Evolutionary conservation across 1,140 invertebrate genomes (phyloP).

Genomic region (Drosophila funebris): DNA sequence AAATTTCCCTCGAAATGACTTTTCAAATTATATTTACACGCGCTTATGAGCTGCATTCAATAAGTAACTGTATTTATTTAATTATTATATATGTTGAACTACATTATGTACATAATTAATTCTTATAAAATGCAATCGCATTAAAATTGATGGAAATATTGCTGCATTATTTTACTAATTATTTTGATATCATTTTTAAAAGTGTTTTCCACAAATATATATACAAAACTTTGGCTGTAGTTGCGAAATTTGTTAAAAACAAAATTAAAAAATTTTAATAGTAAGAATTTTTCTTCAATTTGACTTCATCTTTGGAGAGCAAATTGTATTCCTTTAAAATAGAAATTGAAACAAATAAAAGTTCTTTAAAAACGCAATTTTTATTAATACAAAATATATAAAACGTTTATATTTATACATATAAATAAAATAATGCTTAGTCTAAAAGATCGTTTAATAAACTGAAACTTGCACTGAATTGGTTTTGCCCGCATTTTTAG

Average conservation of each 20-base stretch:
- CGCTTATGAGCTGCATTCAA: constrained; percentile 57
- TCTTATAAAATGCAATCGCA: constrained; percentile 16
- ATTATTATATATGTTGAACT: constrained; percentile 34
- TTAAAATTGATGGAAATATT: constrained; percentile 22
- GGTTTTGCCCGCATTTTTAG: constrained; percentile 46
- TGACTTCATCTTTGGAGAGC: background rate
- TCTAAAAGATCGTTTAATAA: constrained; percentile 70
- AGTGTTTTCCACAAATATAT: constrained; percentile 26
- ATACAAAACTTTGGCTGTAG: constrained; percentile 49
- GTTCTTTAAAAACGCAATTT: constrained; percentile 74
- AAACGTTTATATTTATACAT: constrained; percentile 72
- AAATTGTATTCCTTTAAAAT: background rate
- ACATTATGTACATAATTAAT: constrained; percentile 60
- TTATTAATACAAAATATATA: constrained; percentile 82
- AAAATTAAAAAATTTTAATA: constrained; percentile 13
- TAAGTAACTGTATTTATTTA: constrained; percentile 45
- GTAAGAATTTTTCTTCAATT: no score
- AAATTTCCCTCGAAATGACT: constrained; percentile 56
- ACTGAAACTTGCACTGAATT: constrained; percentile 78
- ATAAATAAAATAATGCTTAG: constrained; percentile 80
- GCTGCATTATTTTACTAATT: constrained; percentile 9
- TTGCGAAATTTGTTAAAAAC: background rate
- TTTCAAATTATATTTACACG: constrained; percentile 69
- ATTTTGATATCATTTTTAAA: background rate
- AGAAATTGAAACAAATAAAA: background rate